Evolutionary conservation across 2,888 invertebrate genomes (phyloP).

Genomic region (Acrobasis suavella): DNA sequence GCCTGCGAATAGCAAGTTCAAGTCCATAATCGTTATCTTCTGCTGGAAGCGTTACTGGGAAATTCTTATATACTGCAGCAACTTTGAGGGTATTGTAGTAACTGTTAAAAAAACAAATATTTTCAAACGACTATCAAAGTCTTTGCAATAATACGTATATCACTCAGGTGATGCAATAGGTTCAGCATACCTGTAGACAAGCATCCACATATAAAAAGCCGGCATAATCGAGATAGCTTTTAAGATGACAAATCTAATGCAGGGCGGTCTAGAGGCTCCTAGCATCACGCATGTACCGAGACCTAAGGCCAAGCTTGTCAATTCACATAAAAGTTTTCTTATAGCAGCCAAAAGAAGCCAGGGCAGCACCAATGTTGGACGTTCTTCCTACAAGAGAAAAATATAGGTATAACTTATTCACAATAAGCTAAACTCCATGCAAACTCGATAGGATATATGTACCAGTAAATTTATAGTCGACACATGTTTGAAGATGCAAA

Average conservation of each 20-base stretch:
- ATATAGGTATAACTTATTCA: background rate
- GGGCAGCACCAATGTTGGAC: slow-evolving; percentile 74
- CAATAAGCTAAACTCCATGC: no score
- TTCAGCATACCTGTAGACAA: slow-evolving; percentile 63
- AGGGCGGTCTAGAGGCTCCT: slow-evolving; percentile 69
- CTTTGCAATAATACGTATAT: background rate
- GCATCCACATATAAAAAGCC: slow-evolving; percentile 78
- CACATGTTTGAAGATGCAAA: no score
- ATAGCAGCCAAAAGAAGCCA: slow-evolving; percentile 78
- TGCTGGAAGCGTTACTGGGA: slow-evolving; percentile 48
- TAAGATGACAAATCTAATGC: slow-evolving; percentile 73
- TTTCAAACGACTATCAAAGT: background rate
- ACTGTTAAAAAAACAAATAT: slow-evolving; percentile 40
- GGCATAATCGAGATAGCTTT: slow-evolving; percentile 72
- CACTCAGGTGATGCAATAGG: background rate
- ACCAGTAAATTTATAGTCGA: no score
- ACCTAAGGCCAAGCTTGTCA: slow-evolving; percentile 70
- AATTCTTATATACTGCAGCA: slow-evolving; percentile 60
- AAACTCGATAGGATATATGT: no score
- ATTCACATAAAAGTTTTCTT: slow-evolving; percentile 70
- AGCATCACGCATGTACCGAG: slow-evolving; percentile 73
- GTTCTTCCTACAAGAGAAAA: slow-evolving; percentile 65
- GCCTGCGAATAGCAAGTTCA: slow-evolving; percentile 71
- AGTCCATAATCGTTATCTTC: slow-evolving; percentile 63
- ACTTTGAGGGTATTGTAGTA: slow-evolving; percentile 69